These are phyloP conservation scores for Erinaceus europaeus DNA, from an alignment of 2,113 vertebrate genomes.

Conservation along the genomic window DNA sequence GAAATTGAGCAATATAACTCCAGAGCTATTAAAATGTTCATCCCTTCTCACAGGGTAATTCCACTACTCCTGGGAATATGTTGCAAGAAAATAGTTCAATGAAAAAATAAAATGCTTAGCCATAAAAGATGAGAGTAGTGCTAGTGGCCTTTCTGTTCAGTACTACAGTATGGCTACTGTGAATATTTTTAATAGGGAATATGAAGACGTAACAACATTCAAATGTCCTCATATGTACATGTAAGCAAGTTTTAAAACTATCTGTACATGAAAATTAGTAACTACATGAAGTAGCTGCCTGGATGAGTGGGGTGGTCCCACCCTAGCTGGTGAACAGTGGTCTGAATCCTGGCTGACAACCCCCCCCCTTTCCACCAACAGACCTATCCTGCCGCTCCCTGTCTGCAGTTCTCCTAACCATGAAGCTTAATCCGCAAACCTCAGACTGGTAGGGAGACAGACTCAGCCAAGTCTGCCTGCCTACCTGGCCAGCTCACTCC, in stretches of 20 bases:
- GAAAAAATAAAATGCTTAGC: neutral
- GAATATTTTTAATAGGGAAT: neutral
- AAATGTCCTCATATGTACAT: neutral
- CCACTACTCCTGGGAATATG: neutral
- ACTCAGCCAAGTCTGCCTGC: neutral
- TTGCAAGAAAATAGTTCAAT: neutral
- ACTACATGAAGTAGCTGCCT: neutral
- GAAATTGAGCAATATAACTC: neutral
- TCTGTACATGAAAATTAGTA: neutral
- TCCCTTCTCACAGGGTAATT: neutral
- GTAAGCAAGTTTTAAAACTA: neutral
- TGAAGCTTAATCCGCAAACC: slow-evolving; percentile 38
- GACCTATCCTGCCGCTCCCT: neutral
- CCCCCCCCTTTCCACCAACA: neutral
- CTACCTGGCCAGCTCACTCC: neutral
- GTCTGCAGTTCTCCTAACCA: slow-evolving; percentile 17
- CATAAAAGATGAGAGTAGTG: neutral
- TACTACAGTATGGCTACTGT: fast-evolving
- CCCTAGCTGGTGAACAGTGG: neutral
- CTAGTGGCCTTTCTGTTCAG: neutral
- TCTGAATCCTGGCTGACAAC: neutral
- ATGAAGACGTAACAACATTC: neutral
- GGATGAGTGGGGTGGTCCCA: neutral
- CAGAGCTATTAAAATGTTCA: neutral
- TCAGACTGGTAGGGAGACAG: slow-evolving; percentile 25